Evolutionary conservation across 2,888 invertebrate species (phyloP).

Genomic region (Diloba caeruleocephala): DNA sequence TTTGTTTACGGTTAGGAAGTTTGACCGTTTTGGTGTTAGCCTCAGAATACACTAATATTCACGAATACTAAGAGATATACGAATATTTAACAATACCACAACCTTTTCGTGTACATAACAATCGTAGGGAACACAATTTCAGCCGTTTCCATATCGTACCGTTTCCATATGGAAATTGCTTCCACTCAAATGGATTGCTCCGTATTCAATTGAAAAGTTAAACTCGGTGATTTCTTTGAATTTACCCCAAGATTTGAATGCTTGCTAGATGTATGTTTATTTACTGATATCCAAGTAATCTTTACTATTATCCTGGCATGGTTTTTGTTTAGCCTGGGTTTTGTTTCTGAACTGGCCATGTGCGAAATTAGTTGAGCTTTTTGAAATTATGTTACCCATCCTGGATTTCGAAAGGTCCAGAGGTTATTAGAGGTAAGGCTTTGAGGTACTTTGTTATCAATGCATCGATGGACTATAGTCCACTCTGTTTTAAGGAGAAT

Average conservation of each 20-base stretch:
- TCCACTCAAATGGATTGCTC: slow-evolving; percentile 54
- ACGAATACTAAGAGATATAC: slow-evolving; percentile 3
- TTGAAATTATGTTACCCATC: no score
- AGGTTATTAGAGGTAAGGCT: no score
- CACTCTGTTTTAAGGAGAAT: no score
- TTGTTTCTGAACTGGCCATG: no score
- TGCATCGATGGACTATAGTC: no score
- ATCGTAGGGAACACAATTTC: slow-evolving; percentile 44
- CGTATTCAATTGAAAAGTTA: slow-evolving; percentile 46
- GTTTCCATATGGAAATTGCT: slow-evolving; percentile 52
- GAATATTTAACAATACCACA: slow-evolving; percentile 11
- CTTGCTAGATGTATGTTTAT: neutral
- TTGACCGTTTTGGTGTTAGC: no score
- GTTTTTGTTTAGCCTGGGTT: no score
- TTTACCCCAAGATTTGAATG: slow-evolving; percentile 40
- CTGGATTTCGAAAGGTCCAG: no score
- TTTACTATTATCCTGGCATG: no score
- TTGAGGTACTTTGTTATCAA: no score
- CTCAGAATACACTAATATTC: neutral
- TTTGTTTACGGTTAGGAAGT: no score
- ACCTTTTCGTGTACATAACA: slow-evolving; percentile 45
- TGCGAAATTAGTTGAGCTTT: no score
- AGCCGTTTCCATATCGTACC: slow-evolving; percentile 26
- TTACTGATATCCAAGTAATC: slow-evolving; percentile 5
- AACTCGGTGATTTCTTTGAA: slow-evolving; percentile 35